Conservation (phyloP, 2,888 invertebrate genomes). For the Lamproptera curius region DNA sequence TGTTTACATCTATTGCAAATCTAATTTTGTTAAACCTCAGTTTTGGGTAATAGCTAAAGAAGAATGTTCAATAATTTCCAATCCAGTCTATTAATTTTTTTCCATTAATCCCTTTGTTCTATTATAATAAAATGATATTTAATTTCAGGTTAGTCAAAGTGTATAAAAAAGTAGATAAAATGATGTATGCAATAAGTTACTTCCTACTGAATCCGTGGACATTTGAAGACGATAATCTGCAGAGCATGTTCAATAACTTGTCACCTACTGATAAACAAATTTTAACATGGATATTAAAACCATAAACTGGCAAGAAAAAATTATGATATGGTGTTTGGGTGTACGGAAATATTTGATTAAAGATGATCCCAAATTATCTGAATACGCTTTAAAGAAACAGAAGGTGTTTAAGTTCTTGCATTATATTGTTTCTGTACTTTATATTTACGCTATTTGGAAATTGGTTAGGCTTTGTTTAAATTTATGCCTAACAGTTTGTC, state of each 20-base stretch:
- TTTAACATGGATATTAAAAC: constrained; percentile 30
- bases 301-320: constrained; percentile 28
- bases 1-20: no score
- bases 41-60: no score
- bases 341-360: constrained; percentile 32
- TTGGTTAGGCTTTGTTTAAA: not conserved
- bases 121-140: not conserved
- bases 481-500: not conserved
- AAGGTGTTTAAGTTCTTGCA: not conserved
- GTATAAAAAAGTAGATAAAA: constrained; percentile 31
- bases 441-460: not conserved
- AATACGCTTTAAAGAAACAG: not conserved
- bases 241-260: constrained; percentile 23
- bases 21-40: no score
- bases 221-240: constrained; percentile 31
- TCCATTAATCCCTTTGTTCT: not conserved
- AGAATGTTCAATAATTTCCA: no score
- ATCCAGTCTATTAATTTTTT: not conserved
- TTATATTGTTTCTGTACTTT: not conserved
- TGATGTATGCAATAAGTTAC: constrained; percentile 23
- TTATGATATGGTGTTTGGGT: constrained; percentile 29
- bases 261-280: constrained; percentile 30
- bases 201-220: constrained; percentile 32
- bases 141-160: constrained; percentile 31
- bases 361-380: constrained; percentile 22